Evolutionary conservation across 2,888 invertebrate genomes (phyloP), one percentile per base, ranked within the genome.

Genomic region (Parnassius apollo): DNA sequence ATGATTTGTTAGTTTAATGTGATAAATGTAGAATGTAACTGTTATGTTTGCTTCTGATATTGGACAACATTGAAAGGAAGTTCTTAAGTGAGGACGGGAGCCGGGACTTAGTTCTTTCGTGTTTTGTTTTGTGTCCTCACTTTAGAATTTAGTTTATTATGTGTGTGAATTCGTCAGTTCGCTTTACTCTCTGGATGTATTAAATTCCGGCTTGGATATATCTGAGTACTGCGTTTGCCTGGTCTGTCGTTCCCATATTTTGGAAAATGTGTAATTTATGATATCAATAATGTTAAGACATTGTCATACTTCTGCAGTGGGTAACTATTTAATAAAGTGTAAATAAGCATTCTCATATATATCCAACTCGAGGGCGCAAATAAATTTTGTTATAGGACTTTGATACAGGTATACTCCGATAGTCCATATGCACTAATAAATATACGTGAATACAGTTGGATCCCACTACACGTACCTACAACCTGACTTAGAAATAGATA

Each of bases 401-500:
- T 71, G 70, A 85, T 85, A 86, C 85, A 86, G 82, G 84, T 84
- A 81, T 75, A 79, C 73, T 78, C 59, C 52, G 52, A 78, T 79
- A 84, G 84, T 82, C 84, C 79, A 80, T 78, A 74, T 82, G 85
- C 85, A 88, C 82, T 83, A 79, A 80, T 80, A 75, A 75, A 76
- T 72, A 70, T 75, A 73, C 74, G 68, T 76, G 74, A 73, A 77
- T 73, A 73, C 78, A 77, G 70, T 72, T 69, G 68, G 71, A 73
- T 74, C 77, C 75, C 80, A 82, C 75, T 71, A 81, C 81, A 83
- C 82, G 80, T 83, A 85, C 80, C 80, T 83, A 83, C 79, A 83
- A 84, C 83, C 84, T 83, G 85, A 83, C 73, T 77, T 89, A 90
- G 85, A 81, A 85, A 88, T 88, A 88, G 85, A 81, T 80, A 82